Conservation (phyloP, 2,888 invertebrate species). For the Aelia acuminata region DNA sequence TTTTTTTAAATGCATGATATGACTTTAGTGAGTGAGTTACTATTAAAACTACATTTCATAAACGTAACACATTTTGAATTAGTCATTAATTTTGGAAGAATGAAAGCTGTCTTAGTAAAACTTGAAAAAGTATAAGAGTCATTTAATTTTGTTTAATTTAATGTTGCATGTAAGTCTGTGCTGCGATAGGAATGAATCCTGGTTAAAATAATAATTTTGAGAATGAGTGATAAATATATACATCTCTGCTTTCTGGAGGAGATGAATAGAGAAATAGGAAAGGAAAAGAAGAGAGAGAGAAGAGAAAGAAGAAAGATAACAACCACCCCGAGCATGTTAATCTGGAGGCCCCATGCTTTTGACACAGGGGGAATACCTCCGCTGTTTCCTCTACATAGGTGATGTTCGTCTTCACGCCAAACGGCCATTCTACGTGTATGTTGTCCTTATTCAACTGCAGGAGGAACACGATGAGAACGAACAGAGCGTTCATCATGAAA, state of each 20-base stretch:
- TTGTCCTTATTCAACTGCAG: slow-evolving; percentile 99
- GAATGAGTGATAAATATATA: slow-evolving; percentile 44
- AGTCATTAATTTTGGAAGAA: background rate
- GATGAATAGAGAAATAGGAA: slow-evolving; percentile 49
- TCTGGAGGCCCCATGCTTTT: slow-evolving; percentile 60
- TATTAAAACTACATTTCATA: background rate
- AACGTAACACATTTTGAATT: background rate
- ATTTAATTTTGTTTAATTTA: background rate
- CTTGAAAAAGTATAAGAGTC: background rate
- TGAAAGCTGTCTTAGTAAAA: background rate
- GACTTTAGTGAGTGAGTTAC: background rate
- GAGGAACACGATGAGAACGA: slow-evolving; percentile 98
- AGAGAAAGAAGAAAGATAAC: slow-evolving; percentile 37
- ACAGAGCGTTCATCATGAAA: slow-evolving; percentile 99
- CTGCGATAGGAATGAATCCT: background rate
- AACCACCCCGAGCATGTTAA: slow-evolving; percentile 60
- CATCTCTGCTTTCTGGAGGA: slow-evolving; percentile 54
- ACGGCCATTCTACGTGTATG: slow-evolving; percentile 97
- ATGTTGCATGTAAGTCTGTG: background rate
- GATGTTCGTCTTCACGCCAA: slow-evolving; percentile 94
- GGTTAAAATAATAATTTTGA: background rate
- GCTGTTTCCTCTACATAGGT: slow-evolving; percentile 93
- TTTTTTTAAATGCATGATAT: background rate
- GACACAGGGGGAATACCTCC: slow-evolving; percentile 76
- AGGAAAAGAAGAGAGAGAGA: slow-evolving; percentile 36